Evolutionary conservation across 2,113 vertebrate genomes (phyloP), one percentile per base, ranked within the genome.

Genomic region (Pycnonotus jocosus): DNA sequence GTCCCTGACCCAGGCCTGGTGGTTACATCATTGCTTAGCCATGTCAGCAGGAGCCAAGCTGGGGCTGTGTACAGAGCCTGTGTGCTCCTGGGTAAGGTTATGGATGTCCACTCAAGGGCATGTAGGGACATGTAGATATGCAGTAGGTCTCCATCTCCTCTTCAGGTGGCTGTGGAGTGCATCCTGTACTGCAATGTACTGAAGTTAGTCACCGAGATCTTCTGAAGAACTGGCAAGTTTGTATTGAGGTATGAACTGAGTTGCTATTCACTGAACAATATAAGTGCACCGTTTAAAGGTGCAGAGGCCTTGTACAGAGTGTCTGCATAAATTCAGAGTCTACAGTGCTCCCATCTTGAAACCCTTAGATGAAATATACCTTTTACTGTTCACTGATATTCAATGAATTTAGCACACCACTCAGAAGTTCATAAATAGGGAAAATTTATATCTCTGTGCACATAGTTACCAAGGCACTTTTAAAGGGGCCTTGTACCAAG

Each of bases 61-160:
- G 40, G 56, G 38, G 24, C 56, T 22, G 18, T 5, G 7, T 13
- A 27, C 40, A 30, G 35, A 58, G 19, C 40, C 58, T 5, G 10
- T 15, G 30, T 51, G 79, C 62, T 72, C n/a, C 54, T 33, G 24
- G 48, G 66, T 33, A 58, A 15, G 57, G 33, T 35, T 40, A 10
- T 1, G 5, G 57, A 27, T n/a, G 18, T 2, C 57, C 33, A 5
- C 53, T 62, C 21, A 11, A 30, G 61, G 65, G 16, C 2, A 0
- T 2, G 15, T 3, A n/a, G 58, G 28, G 23, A 22, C 35, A 9
- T 13, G 31, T 3, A 33, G 37, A 11, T 60, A 18, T 0, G 0
- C 11, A 6, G 22, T 0, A 44, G 62, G 56, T n/a, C 27, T 74
- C n/a, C 20, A 1, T 31, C 24, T 51, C 25, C 42, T 81, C 62